Base-by-base conservation (phyloP, 2,113 vertebrate species). In the Carollia perspicillata region DNA sequence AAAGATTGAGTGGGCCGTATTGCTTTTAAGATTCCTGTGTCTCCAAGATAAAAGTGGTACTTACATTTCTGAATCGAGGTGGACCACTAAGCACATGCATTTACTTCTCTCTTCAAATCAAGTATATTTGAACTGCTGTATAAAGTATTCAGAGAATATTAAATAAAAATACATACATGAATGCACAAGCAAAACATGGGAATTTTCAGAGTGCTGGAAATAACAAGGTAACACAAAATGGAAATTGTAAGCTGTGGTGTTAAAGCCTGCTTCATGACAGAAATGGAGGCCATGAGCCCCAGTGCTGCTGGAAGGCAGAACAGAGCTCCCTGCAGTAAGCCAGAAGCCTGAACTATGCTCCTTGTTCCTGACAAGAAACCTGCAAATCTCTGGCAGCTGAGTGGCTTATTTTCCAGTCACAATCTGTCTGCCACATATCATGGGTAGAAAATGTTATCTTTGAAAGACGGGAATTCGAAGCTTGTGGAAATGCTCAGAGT, bases 51-150 rank as follows among this genome's bases (percentile, higher is more conserved):
- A 89, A 96, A 91, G 17, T 28, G 12, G 8, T 93, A 85, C 20
- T 65, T 91, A 84, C 91, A 35, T 16, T 47, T 81, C 40, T 74
- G 60, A 89, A 53, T 83, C 58, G 66, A 69, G 16, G 35, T 60
- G 44, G 49, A 92, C 2, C 5, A 33, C 23, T 65, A 26, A 95
- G 37, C 44, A 91, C 2, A 13, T 63, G 37, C 23, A 86, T 74
- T 92, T 85, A 72, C 81, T 94, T 79, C 12, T 96, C 10, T 93
- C 44, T 93, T 26, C 40, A 55, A 60, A 66, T 78, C 53, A 96
- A 91, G 91, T 60, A 86, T 18, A 89, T 91, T 79, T 30, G 83
- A 87, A 90, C 51, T 93, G 18, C 42, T 87, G 1, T 37, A 37
- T 83, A 90, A 93, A 66, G 8, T 80, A 49, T 55, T 68, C 26